Base-by-base conservation (phyloP, 2,797 vertebrate genomes). In the Sciaenops ocellatus region DNA sequence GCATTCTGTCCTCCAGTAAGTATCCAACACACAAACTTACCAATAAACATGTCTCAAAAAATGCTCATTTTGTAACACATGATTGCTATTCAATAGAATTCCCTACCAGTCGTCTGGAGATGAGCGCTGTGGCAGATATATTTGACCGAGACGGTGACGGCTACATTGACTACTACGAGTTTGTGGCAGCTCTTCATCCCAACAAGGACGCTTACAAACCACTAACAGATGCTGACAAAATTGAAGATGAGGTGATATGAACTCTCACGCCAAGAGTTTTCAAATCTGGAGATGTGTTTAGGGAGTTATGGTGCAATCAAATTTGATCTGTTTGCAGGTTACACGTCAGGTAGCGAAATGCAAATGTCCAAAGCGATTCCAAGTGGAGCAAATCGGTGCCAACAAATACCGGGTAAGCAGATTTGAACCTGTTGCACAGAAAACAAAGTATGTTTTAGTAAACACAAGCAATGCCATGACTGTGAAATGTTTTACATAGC, bases 161-260 rank as follows among this genome's bases (percentile, higher is more conserved):
- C n/a, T 99, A 99, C 91, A 99, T 99, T 10, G 98, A 99, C 91
- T 99, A 99, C 87, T 99, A 99, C 0, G 98, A 99, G 90, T 99
- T 99, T 93, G 98, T 99, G 84, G 98, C 98, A 2, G 98, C 98
- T 42, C 96, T 99, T 61, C 98, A 99, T 93, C 98, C 98, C 30
- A 99, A 99, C 93, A 99, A 99, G 87, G 98, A 99, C 11, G 98
- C 98, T 0, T 99, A 99, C 90, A 99, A 99, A 79, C 98, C 98
- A 7, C 85, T 99, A 59, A 99, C 98, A 10, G 98, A 99, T 57
- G 98, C 97, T 8, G 98, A 99, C 92, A 99, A 99, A 95, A 99
- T 99, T 81, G 98, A 99, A 94, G 98, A 99, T 79, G 98, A 99
- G 97, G 98, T 99, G 92, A 86, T 7, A 15, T 0, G 0, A 72